Evolutionary conservation across 1,140 invertebrate species (phyloP).

Genomic region (Tachypleus tridentatus): DNA sequence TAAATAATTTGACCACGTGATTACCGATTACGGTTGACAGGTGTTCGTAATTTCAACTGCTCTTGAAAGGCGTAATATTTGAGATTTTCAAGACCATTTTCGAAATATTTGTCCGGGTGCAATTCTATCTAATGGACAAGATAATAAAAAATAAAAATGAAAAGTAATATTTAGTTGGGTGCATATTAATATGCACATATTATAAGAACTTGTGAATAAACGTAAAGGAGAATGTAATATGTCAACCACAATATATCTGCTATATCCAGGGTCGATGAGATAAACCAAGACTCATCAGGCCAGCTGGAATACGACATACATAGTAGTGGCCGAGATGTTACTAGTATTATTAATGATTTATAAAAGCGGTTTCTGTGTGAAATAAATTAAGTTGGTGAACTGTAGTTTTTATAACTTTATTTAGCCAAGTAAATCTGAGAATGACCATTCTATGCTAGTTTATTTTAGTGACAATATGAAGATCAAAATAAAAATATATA

Average conservation of each 20-base stretch:
- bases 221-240: no score
- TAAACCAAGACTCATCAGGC: no score
- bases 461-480: slow-evolving; percentile 3
- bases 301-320: no score
- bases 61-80: slow-evolving; percentile 55
- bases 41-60: slow-evolving; percentile 45
- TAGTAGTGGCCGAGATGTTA: no score
- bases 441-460: no score
- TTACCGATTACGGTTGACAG: slow-evolving; percentile 40
- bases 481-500: slow-evolving; percentile 1
- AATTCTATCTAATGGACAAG: slow-evolving; percentile 42
- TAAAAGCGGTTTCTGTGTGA: no score
- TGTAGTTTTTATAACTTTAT: no score
- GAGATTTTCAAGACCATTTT: slow-evolving; percentile 71
- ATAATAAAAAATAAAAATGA: slow-evolving; percentile 14
- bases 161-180: slow-evolving; percentile 9
- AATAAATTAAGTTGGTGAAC: no score
- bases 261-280: no score
- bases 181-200: neutral
- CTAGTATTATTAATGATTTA: no score
- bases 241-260: no score
- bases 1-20: slow-evolving; percentile 1
- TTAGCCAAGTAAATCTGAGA: no score
- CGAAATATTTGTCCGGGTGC: slow-evolving; percentile 65
- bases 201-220: neutral